Percentiles rank a stretch among this genome's conserved stretches.
Conservation (phyloP, 2,113 vertebrate species). For the Tachysurus fulvidraco region DNA sequence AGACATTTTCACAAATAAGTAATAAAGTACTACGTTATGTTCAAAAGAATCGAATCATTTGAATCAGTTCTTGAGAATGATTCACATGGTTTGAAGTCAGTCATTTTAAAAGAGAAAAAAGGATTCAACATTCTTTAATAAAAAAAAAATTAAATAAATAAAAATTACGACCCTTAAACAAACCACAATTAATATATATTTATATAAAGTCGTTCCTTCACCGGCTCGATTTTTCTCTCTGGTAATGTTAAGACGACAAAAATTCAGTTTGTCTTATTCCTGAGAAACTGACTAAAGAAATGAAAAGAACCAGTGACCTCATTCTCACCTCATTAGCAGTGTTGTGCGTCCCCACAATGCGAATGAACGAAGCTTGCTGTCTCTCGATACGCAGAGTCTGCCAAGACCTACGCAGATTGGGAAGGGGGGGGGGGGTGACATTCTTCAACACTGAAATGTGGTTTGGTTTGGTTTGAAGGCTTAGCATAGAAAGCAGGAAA, state of each 20-base stretch:
- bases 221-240: neutral
- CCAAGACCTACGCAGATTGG: conserved; percentile 86
- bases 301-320: neutral
- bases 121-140: too few species aligned
- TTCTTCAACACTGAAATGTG: neutral
- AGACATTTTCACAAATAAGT: too few species aligned
- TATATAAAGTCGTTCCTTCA: neutral
- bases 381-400: conserved; percentile 89
- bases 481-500: neutral
- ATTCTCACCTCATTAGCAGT: conserved; percentile 92
- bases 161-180: too few species aligned
- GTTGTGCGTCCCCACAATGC: conserved; percentile 97
- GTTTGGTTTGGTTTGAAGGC: neutral
- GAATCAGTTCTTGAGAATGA: neutral
- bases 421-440: neutral
- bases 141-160: too few species aligned
- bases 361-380: conserved; percentile 91
- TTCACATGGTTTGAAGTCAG: too few species aligned
- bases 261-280: neutral
- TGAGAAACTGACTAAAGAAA: neutral
- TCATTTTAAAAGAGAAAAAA: too few species aligned
- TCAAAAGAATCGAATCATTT: neutral
- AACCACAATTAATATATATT: too few species aligned
- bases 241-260: neutral
- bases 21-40: too few species aligned